Conservation (phyloP, 2,797 vertebrate genomes). For the Calcarius lapponicus region DNA sequence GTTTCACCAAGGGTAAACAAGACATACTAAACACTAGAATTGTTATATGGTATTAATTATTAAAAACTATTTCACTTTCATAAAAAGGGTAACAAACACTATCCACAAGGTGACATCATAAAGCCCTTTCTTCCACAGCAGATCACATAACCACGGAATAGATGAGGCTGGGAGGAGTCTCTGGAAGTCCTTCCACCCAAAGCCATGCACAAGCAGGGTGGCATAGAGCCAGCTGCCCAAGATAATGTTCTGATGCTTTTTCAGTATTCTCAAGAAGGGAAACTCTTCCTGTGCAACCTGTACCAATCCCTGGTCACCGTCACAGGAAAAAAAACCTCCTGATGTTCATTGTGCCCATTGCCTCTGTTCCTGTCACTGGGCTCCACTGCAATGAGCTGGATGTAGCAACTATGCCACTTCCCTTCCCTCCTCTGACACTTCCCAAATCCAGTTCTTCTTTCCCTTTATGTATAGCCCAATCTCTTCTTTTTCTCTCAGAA, state of each 20-base stretch:
- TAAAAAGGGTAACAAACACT: background rate
- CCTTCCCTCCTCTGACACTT: background rate
- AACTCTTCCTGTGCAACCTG: background rate
- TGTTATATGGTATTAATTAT: background rate
- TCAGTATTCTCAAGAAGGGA: background rate
- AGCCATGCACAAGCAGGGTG: background rate
- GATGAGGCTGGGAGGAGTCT: background rate
- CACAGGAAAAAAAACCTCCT: background rate
- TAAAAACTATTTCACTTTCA: background rate
- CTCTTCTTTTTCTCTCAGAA: background rate
- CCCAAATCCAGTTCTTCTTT: background rate
- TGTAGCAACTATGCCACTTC: background rate
- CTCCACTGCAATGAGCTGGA: background rate
- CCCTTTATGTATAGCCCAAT: background rate
- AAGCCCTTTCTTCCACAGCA: background rate
- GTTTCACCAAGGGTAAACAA: background rate
- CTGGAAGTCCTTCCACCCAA: background rate
- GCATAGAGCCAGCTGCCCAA: background rate
- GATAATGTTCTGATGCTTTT: rapidly evolving
- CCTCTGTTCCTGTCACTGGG: background rate
- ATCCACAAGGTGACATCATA: background rate
- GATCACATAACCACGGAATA: background rate
- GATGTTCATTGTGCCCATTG: background rate
- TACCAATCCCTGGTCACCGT: background rate
- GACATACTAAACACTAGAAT: background rate